Evolutionary conservation across 2,888 invertebrate species (phyloP).

Genomic region (Acanthosoma haemorrhoidale): DNA sequence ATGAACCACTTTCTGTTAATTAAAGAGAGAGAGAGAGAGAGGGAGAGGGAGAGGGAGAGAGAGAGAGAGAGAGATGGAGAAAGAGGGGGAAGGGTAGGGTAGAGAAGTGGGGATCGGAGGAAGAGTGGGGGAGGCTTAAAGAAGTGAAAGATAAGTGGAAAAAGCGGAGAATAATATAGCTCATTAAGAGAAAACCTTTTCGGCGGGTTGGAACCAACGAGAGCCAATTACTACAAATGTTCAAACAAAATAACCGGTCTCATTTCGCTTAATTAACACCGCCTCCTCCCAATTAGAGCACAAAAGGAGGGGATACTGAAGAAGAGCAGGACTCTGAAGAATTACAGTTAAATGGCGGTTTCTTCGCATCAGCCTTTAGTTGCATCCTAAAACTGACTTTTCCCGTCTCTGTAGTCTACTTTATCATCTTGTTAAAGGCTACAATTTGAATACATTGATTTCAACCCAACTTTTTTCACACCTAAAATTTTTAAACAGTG

Average conservation of each 20-base stretch:
- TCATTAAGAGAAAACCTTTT: conserved; percentile 39
- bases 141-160: conserved; percentile 39
- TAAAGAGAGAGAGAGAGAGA: conserved; percentile 56
- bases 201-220: conserved; percentile 29
- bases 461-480: too few relatives aligned
- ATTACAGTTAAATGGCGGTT: conserved; percentile 21
- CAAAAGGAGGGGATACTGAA: not conserved
- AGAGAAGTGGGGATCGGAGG: conserved; percentile 21
- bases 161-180: conserved; percentile 38
- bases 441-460: too few relatives aligned
- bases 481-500: too few relatives aligned
- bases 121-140: conserved; percentile 36
- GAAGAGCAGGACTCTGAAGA: not conserved
- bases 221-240: conserved; percentile 40
- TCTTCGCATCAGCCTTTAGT: not conserved
- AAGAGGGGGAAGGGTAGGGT: conserved; percentile 1
- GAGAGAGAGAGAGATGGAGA: conserved; percentile 19
- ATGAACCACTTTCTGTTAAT: conserved; percentile 88
- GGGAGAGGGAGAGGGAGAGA: conserved; percentile 10
- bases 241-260: conserved; percentile 41
- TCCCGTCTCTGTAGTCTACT: not conserved
- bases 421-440: not conserved
- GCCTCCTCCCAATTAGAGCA: conserved; percentile 20
- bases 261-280: conserved; percentile 40
- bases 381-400: not conserved